Conservation (phyloP, 1,140 invertebrate species). For the Eufriesea mexicana region DNA sequence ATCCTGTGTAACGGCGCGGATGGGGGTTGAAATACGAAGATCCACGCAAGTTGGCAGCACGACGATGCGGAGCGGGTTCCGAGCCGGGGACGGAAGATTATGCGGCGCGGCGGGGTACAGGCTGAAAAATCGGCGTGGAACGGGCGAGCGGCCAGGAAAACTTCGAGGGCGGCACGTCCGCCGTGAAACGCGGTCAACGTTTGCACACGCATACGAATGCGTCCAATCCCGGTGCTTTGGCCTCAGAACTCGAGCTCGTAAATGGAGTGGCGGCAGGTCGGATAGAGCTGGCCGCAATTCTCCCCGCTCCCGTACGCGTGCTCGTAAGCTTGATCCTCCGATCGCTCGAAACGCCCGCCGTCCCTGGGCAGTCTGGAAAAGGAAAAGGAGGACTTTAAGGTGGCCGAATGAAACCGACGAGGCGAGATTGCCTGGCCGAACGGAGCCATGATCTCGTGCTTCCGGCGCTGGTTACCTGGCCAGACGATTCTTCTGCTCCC, state of each 20-base stretch:
- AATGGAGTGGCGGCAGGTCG: conserved; percentile 81
- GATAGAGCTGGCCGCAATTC: conserved; percentile 80
- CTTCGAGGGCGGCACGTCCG: conserved; percentile 24
- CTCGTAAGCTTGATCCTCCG: conserved; percentile 86
- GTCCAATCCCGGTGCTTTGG: background rate
- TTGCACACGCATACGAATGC: conserved; percentile 40
- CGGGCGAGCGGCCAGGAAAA: conserved; percentile 42
- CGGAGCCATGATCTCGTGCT: background rate
- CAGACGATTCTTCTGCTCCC: background rate
- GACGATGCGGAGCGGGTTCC: conserved; percentile 10
- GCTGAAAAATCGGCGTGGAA: conserved; percentile 43
- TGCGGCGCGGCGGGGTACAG: background rate
- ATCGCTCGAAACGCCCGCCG: conserved; percentile 82
- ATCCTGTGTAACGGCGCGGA: background rate
- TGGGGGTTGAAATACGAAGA: background rate
- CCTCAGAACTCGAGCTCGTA: conserved; percentile 75
- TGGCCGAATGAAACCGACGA: background rate
- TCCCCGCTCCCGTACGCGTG: conserved; percentile 83
- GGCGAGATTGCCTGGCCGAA: background rate
- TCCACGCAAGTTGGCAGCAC: conserved; percentile 12
- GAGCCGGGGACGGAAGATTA: conserved; percentile 21
- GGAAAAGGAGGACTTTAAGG: conserved; percentile 37
- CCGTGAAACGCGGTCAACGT: conserved; percentile 24
- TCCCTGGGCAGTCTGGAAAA: conserved; percentile 75
- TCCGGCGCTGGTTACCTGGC: background rate